Base-by-base conservation (phyloP, 2,113 vertebrate genomes). In the Numida meleagris region DNA sequence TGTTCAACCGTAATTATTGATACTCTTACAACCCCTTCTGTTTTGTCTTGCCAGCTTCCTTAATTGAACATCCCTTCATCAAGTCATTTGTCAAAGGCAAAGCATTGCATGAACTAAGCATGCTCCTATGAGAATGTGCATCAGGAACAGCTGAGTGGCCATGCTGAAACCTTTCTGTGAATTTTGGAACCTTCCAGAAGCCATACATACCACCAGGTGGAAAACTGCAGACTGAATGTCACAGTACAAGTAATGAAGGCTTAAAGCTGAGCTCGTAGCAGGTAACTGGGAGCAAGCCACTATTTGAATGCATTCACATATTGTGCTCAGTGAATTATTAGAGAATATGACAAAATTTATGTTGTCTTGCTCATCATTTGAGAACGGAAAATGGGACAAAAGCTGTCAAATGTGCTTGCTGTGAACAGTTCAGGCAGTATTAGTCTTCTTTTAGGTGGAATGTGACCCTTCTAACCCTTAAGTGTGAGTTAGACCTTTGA, bases 401-500 rank as follows among this genome's bases (percentile, higher is more conserved):
- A 93, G 9, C 45, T 87, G 86, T 82, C 89, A 92, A 89, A 77
- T 34, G 72, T 87, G 74, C 36, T 91, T 85, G 31, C 48, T 87
- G 74, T 89, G 91, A 92, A 40, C 7, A 2, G 16, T 66, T 90
- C 66, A 75, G 62, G 71, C 43, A 58, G 53, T 45, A 84, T 93
- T 89, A 79, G 48, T 77, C 74, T 71, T 94, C 76, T 80, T 90
- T 89, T 79, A 85, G 62, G 53, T 85, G 86, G 89, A 93, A 95
- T 96, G 91, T 96, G 89, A 94, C 89, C 86, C 66, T 89, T 45
- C 81, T 94, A 91, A 94, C 86, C 89, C 71, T 92, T 58, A 92
- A 89, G 91, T 92, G 88, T 93, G 90, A 94, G 74, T 73, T 77
- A 87, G 66, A 79, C 66, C 85, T 95, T 96, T 96, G 94, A 95